Evolutionary conservation across 2,113 vertebrate genomes (phyloP), one percentile per base, ranked within the genome.

Genomic region (Mastomys natalensis): DNA sequence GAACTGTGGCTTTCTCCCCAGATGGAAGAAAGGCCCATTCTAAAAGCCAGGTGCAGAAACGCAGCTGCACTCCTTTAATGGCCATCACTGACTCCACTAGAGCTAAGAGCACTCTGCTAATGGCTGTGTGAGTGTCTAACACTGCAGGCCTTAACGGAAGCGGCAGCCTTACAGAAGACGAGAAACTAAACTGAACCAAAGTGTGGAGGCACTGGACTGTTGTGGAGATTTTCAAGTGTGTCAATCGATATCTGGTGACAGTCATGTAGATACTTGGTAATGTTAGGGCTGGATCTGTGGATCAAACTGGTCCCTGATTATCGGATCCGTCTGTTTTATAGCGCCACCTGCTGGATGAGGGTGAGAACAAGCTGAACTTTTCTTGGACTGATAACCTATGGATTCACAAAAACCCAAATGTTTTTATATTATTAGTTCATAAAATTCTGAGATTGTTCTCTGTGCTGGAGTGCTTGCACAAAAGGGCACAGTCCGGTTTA

Each of bases 331-430:
- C 95, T 98, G 97, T 92, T 97, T 97, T 92, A 98, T 87, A 98
- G 98, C 91, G 97, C 98, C 98, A 98, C 92, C 98, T 98, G 97
- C 98, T 98, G 98, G 98, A 95, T 91, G 76, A 96, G 73, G 72
- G 72, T 51, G 29, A 48, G 81, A 87, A 70, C 81, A 68, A 80
- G 22, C 2, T 43, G 89, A 94, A 43, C 45, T 91, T 8, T 0
- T 84, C 89, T 84, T 60, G 17, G 93, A 96, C 45, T 90, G 88
- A 78, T 80, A 81, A 86, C 9, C 64, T 77, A 74, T 16, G 88
- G 96, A 97, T 91, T 87, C 91, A 88, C 0, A 1, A 87, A 92
- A 96, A 94, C 80, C 94, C 53, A 82, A 82, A 64, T 40, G 58
- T 97, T 60, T 91, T 97, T 95, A 94, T 86, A 77, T 76, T 95